Conservation (phyloP, 1,140 invertebrate species). For the Phymastichus coffea region DNA sequence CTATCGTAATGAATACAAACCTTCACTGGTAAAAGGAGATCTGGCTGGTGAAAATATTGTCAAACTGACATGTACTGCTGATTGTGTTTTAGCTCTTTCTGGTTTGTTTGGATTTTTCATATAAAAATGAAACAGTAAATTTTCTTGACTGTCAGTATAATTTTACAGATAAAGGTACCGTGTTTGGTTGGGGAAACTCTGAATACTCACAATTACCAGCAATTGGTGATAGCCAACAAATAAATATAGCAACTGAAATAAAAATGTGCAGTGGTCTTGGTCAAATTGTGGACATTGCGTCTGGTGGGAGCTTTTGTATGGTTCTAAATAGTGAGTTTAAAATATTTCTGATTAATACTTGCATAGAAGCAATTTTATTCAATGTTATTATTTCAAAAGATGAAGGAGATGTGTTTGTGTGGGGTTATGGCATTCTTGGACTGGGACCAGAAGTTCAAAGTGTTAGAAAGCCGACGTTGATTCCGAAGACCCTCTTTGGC, state of each 20-base stretch:
- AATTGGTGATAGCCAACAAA: slow-evolving; percentile 56
- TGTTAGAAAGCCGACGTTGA: slow-evolving; percentile 64
- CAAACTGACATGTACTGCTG: slow-evolving; percentile 76
- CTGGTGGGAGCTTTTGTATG: slow-evolving; percentile 85
- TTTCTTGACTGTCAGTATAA: no score
- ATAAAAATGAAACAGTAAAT: no score
- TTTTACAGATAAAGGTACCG: slow-evolving; percentile 81
- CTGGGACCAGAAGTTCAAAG: slow-evolving; percentile 77
- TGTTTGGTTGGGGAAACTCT: slow-evolving; percentile 97
- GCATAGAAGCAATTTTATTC: slow-evolving; percentile 6
- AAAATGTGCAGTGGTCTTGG: slow-evolving; percentile 66
- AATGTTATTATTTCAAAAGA: slow-evolving; percentile 51
- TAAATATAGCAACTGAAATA: slow-evolving; percentile 71
- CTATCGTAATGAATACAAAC: slow-evolving; percentile 63
- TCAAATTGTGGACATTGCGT: slow-evolving; percentile 77
- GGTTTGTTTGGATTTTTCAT: slow-evolving; percentile 56
- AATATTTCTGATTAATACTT: slow-evolving; percentile 16
- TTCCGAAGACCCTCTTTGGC: slow-evolving; percentile 83
- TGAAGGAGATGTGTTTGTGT: slow-evolving; percentile 80
- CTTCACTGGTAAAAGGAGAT: slow-evolving; percentile 75
- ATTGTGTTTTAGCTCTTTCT: slow-evolving; percentile 88
- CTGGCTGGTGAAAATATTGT: slow-evolving; percentile 80
- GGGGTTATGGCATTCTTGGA: slow-evolving; percentile 92
- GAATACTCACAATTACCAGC: slow-evolving; percentile 86
- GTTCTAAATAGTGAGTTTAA: slow-evolving; percentile 71